Conservation (phyloP, 2,888 invertebrate genomes). For the Tupiocoris notatus region DNA sequence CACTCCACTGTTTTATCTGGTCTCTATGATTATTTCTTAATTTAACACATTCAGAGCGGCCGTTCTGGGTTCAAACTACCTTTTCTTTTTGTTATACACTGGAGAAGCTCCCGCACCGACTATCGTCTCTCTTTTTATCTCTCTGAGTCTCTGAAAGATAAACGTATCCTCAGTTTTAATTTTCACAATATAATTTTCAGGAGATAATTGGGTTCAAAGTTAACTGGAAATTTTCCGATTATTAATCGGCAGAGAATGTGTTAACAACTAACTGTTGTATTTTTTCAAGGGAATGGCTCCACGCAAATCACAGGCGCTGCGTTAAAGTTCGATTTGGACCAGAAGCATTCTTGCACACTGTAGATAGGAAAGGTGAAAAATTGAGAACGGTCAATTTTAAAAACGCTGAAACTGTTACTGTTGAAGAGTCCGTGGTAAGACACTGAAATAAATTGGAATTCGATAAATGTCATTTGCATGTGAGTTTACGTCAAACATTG, state of each 20-base stretch:
- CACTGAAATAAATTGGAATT: neutral
- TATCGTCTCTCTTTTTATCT: too few species aligned
- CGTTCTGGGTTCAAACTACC: too few species aligned
- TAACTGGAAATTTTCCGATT: neutral
- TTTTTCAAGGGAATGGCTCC: slow-evolving; percentile 72
- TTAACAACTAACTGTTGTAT: neutral
- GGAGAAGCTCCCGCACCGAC: too few species aligned
- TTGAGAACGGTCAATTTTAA: slow-evolving; percentile 77
- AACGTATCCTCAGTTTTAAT: too few species aligned
- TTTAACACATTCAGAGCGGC: too few species aligned
- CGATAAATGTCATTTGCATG: neutral
- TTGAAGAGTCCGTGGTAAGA: slow-evolving; percentile 81
- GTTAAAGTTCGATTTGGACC: slow-evolving; percentile 90
- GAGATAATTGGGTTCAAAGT: too few species aligned
- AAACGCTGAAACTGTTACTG: slow-evolving; percentile 73
- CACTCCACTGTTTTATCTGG: too few species aligned
- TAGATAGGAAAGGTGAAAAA: slow-evolving; percentile 89
- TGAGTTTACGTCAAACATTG: neutral
- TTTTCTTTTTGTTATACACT: too few species aligned
- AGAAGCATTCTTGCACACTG: slow-evolving; percentile 79
- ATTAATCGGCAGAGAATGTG: neutral
- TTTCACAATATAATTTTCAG: too few species aligned
- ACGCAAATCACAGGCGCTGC: slow-evolving; percentile 83
- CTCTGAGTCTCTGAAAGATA: too few species aligned
- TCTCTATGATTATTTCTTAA: too few species aligned